phyloP scores from a whole-genome alignment of 2,113 vertebrate genomes.

The Zapornia atra region DNA sequence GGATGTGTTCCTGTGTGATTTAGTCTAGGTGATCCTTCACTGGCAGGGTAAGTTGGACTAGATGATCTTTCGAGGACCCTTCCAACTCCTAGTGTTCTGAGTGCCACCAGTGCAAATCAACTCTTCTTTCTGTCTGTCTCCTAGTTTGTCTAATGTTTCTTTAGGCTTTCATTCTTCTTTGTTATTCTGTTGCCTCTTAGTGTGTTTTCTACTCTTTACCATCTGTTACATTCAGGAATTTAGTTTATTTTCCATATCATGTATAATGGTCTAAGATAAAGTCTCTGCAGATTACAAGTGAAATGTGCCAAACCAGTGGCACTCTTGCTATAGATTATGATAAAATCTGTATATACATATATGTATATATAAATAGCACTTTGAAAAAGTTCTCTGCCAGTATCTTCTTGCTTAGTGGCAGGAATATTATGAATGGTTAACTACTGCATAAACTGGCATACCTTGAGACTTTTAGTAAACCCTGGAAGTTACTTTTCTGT shows the following conservation, averaged over 20 bases:
- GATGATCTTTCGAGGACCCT: no score
- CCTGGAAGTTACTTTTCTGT: neutral
- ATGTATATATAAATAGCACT: no score
- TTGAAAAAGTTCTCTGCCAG: neutral
- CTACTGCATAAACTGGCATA: neutral
- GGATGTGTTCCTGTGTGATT: no score
- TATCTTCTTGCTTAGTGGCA: neutral
- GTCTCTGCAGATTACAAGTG: neutral
- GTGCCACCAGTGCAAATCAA: neutral
- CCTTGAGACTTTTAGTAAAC: neutral
- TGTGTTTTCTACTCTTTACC: neutral
- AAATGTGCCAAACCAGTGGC: neutral
- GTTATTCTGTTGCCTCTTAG: neutral
- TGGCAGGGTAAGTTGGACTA: no score
- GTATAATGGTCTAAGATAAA: neutral
- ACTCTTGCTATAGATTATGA: neutral
- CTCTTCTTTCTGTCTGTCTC: neutral
- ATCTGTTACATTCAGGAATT: neutral
- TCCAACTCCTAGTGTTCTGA: no score
- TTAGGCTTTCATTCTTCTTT: neutral
- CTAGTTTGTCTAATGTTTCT: neutral
- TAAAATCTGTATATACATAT: neutral
- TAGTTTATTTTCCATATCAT: neutral
- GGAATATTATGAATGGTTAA: neutral
- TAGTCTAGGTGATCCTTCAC: no score